Evolutionary conservation across 92 coral and sea anemone genomes (phyloP), one percentile per base, ranked within the genome.

Genomic region (Micromussa lordhowensis): DNA sequence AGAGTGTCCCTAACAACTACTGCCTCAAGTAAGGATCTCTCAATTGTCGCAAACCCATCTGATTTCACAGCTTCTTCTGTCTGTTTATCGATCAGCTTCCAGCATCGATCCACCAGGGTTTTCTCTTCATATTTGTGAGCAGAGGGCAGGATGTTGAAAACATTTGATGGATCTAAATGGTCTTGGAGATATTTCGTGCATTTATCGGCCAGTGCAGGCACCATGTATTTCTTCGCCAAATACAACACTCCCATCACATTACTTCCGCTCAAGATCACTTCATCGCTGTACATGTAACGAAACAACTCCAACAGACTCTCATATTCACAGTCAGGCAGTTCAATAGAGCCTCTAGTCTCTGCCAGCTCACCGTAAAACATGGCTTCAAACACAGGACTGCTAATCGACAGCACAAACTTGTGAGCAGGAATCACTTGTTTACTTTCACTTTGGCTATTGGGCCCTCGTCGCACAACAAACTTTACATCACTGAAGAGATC

Each of bases 361-460:
- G 90, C 91, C 40, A 93, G 80, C 22, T 68, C 90, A 21, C 96
- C 94, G 78, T 91, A 91, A 87, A 93, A 93, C 96, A 93, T 93
- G 70, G 92, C 96, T 53, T 58, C 87, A 77, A 93, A 93, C 24
- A 93, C 96, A 72, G 96, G 92, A 78, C 94, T 91, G 76, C 89
- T 51, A 75, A 84, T 84, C 80, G 88, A 58, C 81, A 84, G 59
- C 38, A 84, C 58, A 29, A 84, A 84, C 80, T 73, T 84, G 88
- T 84, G 88, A 57, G 88, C 88, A 14, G 88, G 31, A 84, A 84
- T 74, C 58, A 84, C 88, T 74, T 74, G 72, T 19, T 84, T 84
- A 36, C 75, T 74, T 74, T 57, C 88, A 28, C 80, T 36, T 35
- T 84, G 68, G 26, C 36, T 82, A 85, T 21, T 85, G 9, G 48